Evolutionary conservation across 2,888 invertebrate species (phyloP).

Genomic region (Sarcophaga subvicina): DNA sequence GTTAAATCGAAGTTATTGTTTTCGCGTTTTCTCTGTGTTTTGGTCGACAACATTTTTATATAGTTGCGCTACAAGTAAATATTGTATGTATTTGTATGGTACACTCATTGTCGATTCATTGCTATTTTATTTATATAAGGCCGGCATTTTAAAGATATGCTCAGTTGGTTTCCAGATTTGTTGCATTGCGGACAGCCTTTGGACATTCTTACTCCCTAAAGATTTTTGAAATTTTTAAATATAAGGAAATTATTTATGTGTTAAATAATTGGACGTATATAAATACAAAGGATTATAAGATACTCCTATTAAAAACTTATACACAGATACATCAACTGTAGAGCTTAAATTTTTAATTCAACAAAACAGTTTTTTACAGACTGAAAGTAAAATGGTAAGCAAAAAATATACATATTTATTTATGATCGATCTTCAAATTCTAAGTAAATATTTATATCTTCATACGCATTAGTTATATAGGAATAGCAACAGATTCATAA

Average conservation of each 20-base stretch:
- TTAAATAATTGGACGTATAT: slow-evolving; percentile 12
- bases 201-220: slow-evolving; percentile 61
- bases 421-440: neutral
- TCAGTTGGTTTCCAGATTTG: slow-evolving; percentile 81
- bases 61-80: neutral
- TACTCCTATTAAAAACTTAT: slow-evolving; percentile 34
- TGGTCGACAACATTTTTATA: neutral
- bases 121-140: slow-evolving; percentile 71
- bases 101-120: neutral
- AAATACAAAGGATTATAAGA: slow-evolving; percentile 30
- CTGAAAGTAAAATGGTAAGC: slow-evolving; percentile 69
- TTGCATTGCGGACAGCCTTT: slow-evolving; percentile 80
- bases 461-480: too few species aligned
- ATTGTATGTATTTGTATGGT: neutral
- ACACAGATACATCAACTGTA: neutral
- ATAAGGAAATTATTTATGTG: neutral
- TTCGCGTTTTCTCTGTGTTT: too few species aligned
- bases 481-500: too few species aligned
- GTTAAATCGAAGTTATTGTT: too few species aligned
- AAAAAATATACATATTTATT: neutral
- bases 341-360: neutral
- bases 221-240: neutral
- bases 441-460: too few species aligned
- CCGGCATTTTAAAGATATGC: slow-evolving; percentile 52
- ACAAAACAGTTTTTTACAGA: slow-evolving; percentile 25